Base-by-base conservation (phyloP, 92 coral and sea anemone species). In the Zoanthus sociatus region DNA sequence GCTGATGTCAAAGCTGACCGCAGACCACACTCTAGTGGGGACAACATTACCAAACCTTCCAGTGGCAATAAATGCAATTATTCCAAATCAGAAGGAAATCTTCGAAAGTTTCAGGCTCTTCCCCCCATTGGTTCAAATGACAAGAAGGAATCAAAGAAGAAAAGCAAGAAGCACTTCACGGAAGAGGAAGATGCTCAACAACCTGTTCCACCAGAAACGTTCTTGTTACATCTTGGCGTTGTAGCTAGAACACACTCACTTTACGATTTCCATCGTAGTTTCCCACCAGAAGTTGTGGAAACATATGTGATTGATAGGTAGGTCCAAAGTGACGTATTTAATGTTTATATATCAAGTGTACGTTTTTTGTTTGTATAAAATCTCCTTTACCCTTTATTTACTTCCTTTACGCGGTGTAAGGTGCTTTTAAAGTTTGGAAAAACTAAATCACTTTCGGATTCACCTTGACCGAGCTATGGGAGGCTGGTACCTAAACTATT, bases 71-170 rank as follows among this genome's bases (percentile, higher is more conserved):
- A 77, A 55, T 68, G 92, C 3, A 45, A 82, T 69, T 13, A 64
- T 32, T 95, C 99, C 6, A 82, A 91, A 45, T 97, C 99, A 18
- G 99, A 97, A 47, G 96, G 99, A 16, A 98, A 97, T 87, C 88
- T 97, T n/a, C 89, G 93, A 30, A 95, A 94, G 76, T 97, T 93
- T 94, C 92, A 90, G 21, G 92, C 99, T 16, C 73, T 97, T 73
- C 99, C 99, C 26, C 99, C 99, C 7, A 97, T 97, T 20, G 95
- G 95, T 13, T 83, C 91, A 75, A 88, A 87, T 79, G 88, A 88
- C 13, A 76, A 83, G 77, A 84, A 78, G 8, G 91, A 84, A 21
- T 64, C 74, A 33, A 87, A 64, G 86, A 84, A 47, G 92, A 89
- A 69, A 64, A 83, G 53, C 64, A 94, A 85, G 83, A 72, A 63